Evolutionary conservation across 1,140 invertebrate species (phyloP).

Genomic region (Ctenoplectra terminalis): DNA sequence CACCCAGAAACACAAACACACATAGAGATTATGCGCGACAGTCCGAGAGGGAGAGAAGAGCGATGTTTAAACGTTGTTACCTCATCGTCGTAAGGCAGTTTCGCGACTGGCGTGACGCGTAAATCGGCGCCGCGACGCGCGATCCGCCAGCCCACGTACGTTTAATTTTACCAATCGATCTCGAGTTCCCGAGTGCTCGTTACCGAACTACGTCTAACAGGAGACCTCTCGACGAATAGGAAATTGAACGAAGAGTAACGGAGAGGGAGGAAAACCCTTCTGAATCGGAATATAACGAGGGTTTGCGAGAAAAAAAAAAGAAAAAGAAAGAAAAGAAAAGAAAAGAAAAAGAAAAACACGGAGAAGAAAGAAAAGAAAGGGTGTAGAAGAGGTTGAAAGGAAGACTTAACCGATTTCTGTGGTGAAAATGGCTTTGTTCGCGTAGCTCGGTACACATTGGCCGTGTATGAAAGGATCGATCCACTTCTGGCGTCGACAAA

Average conservation of each 20-base stretch:
- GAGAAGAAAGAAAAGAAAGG: conserved; percentile 9
- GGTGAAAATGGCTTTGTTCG: not conserved
- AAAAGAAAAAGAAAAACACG: not conserved
- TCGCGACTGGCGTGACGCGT: conserved; percentile 8
- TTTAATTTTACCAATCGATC: conserved; percentile 37
- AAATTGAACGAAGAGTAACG: not conserved
- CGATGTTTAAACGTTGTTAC: conserved; percentile 47
- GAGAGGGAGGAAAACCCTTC: too few relatives aligned
- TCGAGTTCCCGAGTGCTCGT: conserved; percentile 3
- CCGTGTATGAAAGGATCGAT: not conserved
- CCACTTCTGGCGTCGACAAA: not conserved
- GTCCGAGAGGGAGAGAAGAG: conserved; percentile 31
- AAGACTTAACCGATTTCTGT: not conserved
- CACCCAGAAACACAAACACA: not conserved
- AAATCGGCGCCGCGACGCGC: not conserved
- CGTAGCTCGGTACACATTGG: not conserved
- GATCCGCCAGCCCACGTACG: not conserved
- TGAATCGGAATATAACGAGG: too few relatives aligned
- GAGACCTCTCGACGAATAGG: not conserved
- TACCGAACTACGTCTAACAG: not conserved
- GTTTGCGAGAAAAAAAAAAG: not conserved
- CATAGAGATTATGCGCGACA: conserved; percentile 10
- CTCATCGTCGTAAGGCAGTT: conserved; percentile 40
- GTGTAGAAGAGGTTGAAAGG: conserved; percentile 12
- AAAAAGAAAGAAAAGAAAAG: not conserved